These are phyloP conservation scores for Oikopleura dioica DNA, from an alignment of 23 tunicate species.

Conservation along the genomic window DNA sequence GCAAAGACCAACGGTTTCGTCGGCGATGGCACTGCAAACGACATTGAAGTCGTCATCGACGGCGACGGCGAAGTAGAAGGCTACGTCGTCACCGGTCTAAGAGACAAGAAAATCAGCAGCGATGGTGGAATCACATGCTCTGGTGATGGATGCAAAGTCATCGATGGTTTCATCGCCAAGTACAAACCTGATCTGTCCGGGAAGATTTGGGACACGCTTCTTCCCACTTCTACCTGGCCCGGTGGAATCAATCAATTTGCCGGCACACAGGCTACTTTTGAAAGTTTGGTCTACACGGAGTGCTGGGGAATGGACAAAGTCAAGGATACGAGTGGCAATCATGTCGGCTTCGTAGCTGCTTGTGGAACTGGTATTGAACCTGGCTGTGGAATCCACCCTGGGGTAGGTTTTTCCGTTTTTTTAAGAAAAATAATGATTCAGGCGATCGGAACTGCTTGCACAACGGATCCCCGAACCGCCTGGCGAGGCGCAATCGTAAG, in stretches of 20 bases:
- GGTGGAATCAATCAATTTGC: not conserved
- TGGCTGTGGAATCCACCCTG: not conserved
- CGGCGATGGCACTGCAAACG: not conserved
- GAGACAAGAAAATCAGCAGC: not conserved
- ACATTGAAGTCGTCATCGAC: not conserved
- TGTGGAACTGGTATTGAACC: not conserved
- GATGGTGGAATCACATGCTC: not conserved
- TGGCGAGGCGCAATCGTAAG: too few species aligned
- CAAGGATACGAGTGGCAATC: not conserved
- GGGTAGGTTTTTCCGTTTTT: too few species aligned
- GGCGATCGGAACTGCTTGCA: too few species aligned
- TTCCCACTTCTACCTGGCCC: not conserved
- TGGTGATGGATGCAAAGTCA: not conserved
- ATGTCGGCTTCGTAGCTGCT: not conserved
- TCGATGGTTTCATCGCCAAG: not conserved
- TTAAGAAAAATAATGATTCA: too few species aligned
- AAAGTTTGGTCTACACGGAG: not conserved
- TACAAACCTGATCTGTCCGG: not conserved
- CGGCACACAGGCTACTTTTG: not conserved
- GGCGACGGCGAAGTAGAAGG: not conserved
- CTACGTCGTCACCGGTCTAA: not conserved
- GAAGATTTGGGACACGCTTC: not conserved
- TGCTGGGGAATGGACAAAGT: not conserved
- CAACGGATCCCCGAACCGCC: too few species aligned
- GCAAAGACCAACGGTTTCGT: not conserved